These are phyloP conservation scores for Pseudococcus viburni DNA, from an alignment of 2,888 invertebrate species.

Conservation along the genomic window DNA sequence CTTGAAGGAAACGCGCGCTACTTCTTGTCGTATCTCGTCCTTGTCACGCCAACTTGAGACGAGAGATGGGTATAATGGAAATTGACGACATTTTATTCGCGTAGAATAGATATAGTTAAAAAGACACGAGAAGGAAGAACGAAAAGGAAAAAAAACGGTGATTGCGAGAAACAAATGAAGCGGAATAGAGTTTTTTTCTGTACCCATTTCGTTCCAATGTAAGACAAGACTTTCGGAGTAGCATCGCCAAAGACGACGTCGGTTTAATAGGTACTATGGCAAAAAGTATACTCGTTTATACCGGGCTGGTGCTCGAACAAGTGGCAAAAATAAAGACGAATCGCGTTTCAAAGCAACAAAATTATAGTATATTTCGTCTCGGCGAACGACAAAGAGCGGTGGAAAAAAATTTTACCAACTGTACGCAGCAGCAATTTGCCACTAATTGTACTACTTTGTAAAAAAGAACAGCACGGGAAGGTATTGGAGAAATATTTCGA, in stretches of 20 bases:
- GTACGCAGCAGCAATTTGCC: background rate
- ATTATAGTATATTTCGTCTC: background rate
- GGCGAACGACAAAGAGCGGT: background rate
- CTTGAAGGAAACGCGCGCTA: background rate
- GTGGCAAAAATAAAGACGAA: constrained; percentile 28
- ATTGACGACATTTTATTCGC: constrained; percentile 20
- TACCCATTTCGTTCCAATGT: background rate
- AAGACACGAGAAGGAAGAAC: background rate
- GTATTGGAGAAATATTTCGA: background rate
- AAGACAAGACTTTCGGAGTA: background rate
- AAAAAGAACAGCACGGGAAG: background rate
- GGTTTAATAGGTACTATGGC: too few relatives aligned
- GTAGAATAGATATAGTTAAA: background rate
- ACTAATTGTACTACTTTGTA: background rate
- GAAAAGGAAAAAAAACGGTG: background rate
- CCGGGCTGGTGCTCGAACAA: background rate
- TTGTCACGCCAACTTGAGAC: background rate
- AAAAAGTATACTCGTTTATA: constrained; percentile 23
- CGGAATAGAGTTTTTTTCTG: background rate
- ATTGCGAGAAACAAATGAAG: constrained; percentile 46
- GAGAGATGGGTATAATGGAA: background rate
- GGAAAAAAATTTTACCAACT: background rate
- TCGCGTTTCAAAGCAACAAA: background rate
- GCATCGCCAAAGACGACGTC: background rate
- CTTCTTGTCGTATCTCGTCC: background rate